phyloP scores from a whole-genome alignment of 1,140 invertebrate species.

The Branchinecta lynchi region DNA sequence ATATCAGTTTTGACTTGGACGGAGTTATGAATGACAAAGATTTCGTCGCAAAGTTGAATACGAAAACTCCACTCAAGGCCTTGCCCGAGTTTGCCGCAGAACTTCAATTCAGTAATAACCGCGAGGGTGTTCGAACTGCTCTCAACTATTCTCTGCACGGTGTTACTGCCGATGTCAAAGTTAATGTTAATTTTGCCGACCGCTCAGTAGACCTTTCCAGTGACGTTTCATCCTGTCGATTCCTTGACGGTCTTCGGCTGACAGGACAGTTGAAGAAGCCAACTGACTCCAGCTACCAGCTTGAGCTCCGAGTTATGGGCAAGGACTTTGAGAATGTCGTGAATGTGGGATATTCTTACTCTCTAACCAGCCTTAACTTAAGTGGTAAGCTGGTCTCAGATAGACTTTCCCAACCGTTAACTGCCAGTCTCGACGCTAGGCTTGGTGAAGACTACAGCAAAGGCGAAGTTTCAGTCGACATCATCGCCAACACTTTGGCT shows the following conservation, averaged over 20 bases:
- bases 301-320: background rate
- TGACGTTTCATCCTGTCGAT: background rate
- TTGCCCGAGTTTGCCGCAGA: conserved; percentile 18
- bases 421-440: background rate
- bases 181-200: background rate
- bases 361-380: background rate
- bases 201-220: background rate
- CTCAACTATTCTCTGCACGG: background rate
- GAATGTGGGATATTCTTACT: background rate
- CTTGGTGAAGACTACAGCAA: conserved; percentile 12
- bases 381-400: background rate
- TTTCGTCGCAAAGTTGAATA: conserved; percentile 16
- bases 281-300: background rate
- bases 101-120: conserved; percentile 13
- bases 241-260: background rate
- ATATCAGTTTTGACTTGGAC: background rate
- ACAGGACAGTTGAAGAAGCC: background rate
- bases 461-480: background rate
- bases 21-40: background rate
- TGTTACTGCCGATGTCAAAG: background rate
- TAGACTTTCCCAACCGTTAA: background rate
- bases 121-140: background rate
- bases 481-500: conserved; percentile 17
- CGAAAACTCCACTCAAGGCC: conserved; percentile 26
- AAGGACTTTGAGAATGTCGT: background rate